Conservation (phyloP, 2,797 vertebrate genomes). For the Leptatherina wallacei region DNA sequence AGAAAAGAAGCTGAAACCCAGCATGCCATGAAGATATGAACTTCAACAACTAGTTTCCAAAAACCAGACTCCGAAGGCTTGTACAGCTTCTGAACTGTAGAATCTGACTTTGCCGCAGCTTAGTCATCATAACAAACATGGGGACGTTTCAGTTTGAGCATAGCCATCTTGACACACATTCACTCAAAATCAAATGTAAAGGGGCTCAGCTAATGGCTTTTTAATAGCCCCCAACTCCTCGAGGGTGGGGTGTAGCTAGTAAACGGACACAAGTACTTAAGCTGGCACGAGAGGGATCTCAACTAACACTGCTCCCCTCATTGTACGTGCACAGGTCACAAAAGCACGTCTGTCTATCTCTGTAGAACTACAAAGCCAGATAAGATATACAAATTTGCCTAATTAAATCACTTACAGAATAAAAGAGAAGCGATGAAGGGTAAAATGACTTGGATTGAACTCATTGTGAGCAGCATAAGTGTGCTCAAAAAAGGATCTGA, state of each 20-base stretch:
- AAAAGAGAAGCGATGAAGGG: slow-evolving; percentile 19
- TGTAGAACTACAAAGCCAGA: slow-evolving; percentile 2
- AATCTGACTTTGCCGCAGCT: slow-evolving; percentile 21
- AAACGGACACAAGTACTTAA: slow-evolving; percentile 79
- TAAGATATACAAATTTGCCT: slow-evolving; percentile 15
- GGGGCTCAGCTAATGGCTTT: slow-evolving; percentile 91
- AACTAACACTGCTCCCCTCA: slow-evolving; percentile 39
- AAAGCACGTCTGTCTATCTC: background rate
- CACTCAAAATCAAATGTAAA: slow-evolving; percentile 79
- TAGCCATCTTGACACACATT: slow-evolving; percentile 66
- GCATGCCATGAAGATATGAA: slow-evolving; percentile 21
- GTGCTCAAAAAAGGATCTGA: slow-evolving; percentile 13
- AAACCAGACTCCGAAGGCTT: slow-evolving; percentile 7
- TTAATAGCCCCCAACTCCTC: slow-evolving; percentile 88
- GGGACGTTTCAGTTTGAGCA: slow-evolving; percentile 43
- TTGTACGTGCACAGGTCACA: slow-evolving; percentile 27
- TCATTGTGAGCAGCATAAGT: slow-evolving; percentile 6
- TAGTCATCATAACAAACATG: slow-evolving; percentile 48
- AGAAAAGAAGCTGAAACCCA: background rate
- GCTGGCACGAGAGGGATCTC: slow-evolving; percentile 50
- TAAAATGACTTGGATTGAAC: slow-evolving; percentile 28
- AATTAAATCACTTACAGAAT: slow-evolving; percentile 32
- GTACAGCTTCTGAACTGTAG: slow-evolving; percentile 23
- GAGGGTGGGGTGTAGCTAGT: slow-evolving; percentile 82
- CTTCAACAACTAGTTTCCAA: slow-evolving; percentile 22